Percentiles rank a stretch among this genome's conserved stretches.
phyloP scores from a whole-genome alignment of 2,113 vertebrate genomes.

The Hypanus sabinus region DNA sequence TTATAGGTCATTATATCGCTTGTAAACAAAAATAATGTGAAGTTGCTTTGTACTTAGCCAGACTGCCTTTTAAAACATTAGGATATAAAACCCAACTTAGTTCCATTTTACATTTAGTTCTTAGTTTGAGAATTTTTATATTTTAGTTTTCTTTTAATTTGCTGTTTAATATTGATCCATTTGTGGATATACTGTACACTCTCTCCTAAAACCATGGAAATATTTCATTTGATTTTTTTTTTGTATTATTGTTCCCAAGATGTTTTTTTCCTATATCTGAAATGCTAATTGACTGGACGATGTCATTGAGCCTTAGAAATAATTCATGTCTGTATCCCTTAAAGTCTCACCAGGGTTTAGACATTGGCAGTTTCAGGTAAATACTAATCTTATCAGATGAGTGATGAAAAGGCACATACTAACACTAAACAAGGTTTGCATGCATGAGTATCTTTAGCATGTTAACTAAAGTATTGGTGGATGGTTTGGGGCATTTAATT shows the following conservation, averaged over 20 bases:
- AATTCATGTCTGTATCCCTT: neutral
- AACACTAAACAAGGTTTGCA: slow-evolving; percentile 24
- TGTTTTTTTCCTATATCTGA: neutral
- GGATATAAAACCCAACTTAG: neutral
- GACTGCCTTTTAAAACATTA: neutral
- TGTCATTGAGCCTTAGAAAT: neutral
- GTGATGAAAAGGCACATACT: slow-evolving; percentile 14
- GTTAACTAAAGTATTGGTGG: neutral
- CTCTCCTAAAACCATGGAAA: neutral
- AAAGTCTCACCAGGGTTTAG: neutral
- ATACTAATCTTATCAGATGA: neutral
- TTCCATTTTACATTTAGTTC: neutral
- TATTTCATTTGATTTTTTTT: neutral
- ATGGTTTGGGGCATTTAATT: neutral
- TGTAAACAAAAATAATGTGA: neutral
- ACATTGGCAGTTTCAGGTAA: slow-evolving; percentile 36
- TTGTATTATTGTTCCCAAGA: neutral
- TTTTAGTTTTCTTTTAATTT: neutral
- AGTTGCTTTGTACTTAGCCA: neutral
- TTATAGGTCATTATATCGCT: neutral
- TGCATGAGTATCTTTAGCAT: slow-evolving; percentile 8
- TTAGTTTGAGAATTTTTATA: neutral
- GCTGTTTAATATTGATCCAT: neutral
- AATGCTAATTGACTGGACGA: neutral
- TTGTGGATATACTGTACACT: neutral